Evolutionary conservation across 2,113 vertebrate genomes (phyloP).

Genomic region (Cryptotis parvus): DNA sequence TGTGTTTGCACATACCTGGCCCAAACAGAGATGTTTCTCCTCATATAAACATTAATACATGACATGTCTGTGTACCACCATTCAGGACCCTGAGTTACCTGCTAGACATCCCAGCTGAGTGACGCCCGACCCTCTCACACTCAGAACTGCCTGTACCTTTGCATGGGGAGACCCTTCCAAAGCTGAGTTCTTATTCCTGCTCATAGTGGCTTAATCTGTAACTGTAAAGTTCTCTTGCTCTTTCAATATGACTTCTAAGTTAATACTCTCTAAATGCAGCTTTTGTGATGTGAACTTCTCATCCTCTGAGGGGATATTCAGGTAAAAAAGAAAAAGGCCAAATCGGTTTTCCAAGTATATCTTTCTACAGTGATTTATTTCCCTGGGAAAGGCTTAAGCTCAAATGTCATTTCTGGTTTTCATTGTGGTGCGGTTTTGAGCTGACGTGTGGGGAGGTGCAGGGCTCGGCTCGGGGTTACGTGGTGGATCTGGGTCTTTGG

Average conservation of each 20-base stretch:
- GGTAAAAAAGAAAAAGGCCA: conserved; percentile 13
- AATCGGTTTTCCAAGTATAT: conserved; percentile 61
- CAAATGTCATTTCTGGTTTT: conserved; percentile 69
- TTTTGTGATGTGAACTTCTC: conserved; percentile 66
- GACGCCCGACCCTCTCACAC: neutral
- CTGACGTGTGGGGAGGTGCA: conserved; percentile 2
- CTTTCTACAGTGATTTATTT: conserved; percentile 68
- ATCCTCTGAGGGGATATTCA: conserved; percentile 54
- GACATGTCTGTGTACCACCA: neutral
- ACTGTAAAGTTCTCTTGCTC: neutral
- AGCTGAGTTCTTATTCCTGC: neutral
- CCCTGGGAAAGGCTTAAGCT: conserved; percentile 55
- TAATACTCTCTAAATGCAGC: conserved; percentile 62
- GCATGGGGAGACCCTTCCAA: neutral
- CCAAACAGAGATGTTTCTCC: neutral
- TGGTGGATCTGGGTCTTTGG: neutral
- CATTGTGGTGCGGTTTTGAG: conserved; percentile 38
- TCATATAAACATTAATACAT: no score
- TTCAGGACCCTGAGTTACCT: accelerated
- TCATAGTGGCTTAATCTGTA: conserved; percentile 24
- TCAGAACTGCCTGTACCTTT: neutral
- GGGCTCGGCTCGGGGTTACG: neutral
- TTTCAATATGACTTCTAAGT: conserved; percentile 54
- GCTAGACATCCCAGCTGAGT: neutral
- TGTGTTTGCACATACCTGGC: neutral